Base-by-base conservation (phyloP, 2,797 vertebrate genomes). In the Xyrichtys novacula region DNA sequence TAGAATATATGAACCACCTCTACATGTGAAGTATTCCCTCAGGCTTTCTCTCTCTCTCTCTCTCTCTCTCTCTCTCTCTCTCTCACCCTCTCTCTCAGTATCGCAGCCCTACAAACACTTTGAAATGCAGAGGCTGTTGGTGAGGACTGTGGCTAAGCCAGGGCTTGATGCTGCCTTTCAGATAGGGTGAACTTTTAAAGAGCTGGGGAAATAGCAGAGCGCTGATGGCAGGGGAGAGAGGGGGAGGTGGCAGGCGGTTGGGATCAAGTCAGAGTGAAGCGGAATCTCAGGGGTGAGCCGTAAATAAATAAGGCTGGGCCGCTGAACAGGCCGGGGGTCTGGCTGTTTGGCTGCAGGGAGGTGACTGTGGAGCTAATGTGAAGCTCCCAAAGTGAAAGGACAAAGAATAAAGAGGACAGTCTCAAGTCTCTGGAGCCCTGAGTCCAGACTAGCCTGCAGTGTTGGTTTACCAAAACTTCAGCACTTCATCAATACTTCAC, bases 141-240 rank as follows among this genome's bases (percentile, higher is more conserved):
- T 2, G 7, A 74, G 56, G 72, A 68, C 81, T 73, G 71, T 74
- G 75, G 69, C 74, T 82, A 74, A 87, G 79, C 77, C 68, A 6
- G 26, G 70, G 54, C 60, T 68, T 74, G 85, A 86, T 87, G 81
- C 80, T 68, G 71, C 80, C 71, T 87, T 89, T 87, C 79, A 84
- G 81, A 90, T 69, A 79, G 66, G 74, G 61, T 71, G 72, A 85
- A 85, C 78, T 83, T 79, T 85, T 83, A 78, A 81, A 85, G 58
- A 71, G 84, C 72, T 19, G 40, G 32, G 61, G 69, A 80, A 78
- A 81, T 50, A 49, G 76, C 60, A 46, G 32, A 64, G 48, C 10
- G 23, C 36, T 69, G 83, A 71, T n/a, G 66, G 62, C 47, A 60
- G 7, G 31, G 60, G 44, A 55, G 59, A 49, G 54, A 19, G 42